Conservation (phyloP, 2,113 vertebrate species). For the Ramphastos sulfuratus region DNA sequence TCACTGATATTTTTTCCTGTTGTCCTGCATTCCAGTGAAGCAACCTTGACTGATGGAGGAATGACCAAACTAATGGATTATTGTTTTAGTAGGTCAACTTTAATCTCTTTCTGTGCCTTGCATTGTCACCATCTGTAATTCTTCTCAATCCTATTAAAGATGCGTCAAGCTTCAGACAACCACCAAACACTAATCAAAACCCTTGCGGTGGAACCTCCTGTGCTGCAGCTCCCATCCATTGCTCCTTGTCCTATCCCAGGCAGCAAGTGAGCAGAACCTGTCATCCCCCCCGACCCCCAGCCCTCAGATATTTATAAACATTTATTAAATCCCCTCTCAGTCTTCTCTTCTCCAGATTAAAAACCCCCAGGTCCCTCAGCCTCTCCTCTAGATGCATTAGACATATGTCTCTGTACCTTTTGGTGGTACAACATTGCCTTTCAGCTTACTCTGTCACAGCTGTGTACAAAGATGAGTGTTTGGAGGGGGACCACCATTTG, state of each 20-base stretch:
- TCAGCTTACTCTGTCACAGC: not conserved
- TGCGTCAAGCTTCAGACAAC: constrained; percentile 5
- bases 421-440: not conserved
- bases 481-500: not conserved
- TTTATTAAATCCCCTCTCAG: too few species aligned
- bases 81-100: constrained; percentile 66
- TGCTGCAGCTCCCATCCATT: too few species aligned
- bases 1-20: not conserved
- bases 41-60: constrained; percentile 74
- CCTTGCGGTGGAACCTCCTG: too few species aligned
- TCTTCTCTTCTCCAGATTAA: too few species aligned
- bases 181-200: not conserved
- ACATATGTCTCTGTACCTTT: not conserved
- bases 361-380: too few species aligned
- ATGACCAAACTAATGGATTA: constrained; percentile 67
- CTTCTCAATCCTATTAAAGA: constrained; percentile 77
- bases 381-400: not conserved
- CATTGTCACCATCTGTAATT: constrained; percentile 77
- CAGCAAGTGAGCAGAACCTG: too few species aligned
- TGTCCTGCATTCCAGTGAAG: not conserved
- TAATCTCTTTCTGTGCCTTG: constrained; percentile 71
- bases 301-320: too few species aligned
- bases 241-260: too few species aligned
- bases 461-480: not conserved
- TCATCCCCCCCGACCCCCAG: too few species aligned